Base-by-base conservation (phyloP, 2,888 invertebrate species). In the Bellardia pandia region DNA sequence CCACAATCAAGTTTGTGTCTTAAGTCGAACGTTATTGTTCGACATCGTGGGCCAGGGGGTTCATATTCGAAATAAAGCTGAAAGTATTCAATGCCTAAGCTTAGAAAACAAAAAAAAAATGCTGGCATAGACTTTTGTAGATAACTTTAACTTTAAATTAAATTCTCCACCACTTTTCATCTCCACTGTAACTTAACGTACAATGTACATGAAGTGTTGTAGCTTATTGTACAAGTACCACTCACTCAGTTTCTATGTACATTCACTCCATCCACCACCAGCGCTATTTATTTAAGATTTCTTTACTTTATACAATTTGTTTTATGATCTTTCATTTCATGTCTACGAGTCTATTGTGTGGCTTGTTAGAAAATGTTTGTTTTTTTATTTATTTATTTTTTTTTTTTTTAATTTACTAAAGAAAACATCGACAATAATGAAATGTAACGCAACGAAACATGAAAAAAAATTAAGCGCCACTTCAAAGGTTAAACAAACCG, bases 381-480 rank as follows among this genome's bases (percentile, higher is more conserved):
- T n/a, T 60, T 3, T 33, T 51, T 14, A 6, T 56, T 58, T 58
- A 9, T 64, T 62, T 51, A 16, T 71, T 53, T 23, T 1, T 23
- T 23, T 23, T 23, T 23, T 23, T 23, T 23, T 23, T 23, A 42
- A 53, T 81, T 45, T 37, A 45, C 3, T 45, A n/a, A 51, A 76
- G 37, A 33, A 13, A 64, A 51, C 68, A 66, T 51, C 48, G n/a
- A 80, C 40, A 68, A 48, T 51, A 66, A 72, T 51, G 58, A 74
- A 69, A 71, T 76, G 80, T 58, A 79, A 68, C 30, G 60, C 62
- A 84, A 42, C 11, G 11, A 53, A 74, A 82, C 74, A 78, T 69
- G 83, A 56, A 76, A 83, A 68, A 23, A 71, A 78, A 40, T 80
- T 84, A 87, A 87, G 86, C 86, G 86, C 86, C 86, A 87, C 86